These are phyloP conservation scores for Rousettus madagascariensis DNA, from an alignment of 2,797 vertebrate genomes.

Conservation along the genomic window DNA sequence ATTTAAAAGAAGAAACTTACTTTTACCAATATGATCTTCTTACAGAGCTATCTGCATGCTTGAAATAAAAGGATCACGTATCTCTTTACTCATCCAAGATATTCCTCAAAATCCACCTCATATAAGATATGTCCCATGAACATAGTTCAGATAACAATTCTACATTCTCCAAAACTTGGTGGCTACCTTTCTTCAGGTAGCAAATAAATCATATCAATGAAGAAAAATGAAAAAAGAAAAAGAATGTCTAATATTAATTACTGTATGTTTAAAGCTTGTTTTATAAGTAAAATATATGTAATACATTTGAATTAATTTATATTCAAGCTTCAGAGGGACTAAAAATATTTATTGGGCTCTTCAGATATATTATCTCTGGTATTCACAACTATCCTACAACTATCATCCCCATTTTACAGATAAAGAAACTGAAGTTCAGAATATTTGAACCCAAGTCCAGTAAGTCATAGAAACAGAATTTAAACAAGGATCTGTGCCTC, in stretches of 20 bases:
- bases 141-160: not conserved
- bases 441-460: not conserved
- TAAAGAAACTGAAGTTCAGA: conserved; percentile 11
- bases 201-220: conserved; percentile 25
- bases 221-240: not conserved
- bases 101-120: conserved; percentile 14
- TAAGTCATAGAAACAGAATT: not conserved
- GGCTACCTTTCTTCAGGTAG: not conserved
- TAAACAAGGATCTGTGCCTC: not conserved
- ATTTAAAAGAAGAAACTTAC: conserved; percentile 47
- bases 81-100: not conserved
- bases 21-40: not conserved
- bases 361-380: not conserved
- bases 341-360: conserved; percentile 3
- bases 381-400: conserved; percentile 24
- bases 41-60: not conserved
- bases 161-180: not conserved
- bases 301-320: not conserved
- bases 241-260: not conserved
- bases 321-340: not conserved
- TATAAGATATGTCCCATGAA: not conserved
- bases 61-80: not conserved
- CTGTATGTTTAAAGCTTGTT: not conserved
- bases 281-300: conserved; percentile 9
- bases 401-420: not conserved